These are phyloP conservation scores for Hypsopygia costalis DNA, from an alignment of 2,888 invertebrate species.

Conservation along the genomic window DNA sequence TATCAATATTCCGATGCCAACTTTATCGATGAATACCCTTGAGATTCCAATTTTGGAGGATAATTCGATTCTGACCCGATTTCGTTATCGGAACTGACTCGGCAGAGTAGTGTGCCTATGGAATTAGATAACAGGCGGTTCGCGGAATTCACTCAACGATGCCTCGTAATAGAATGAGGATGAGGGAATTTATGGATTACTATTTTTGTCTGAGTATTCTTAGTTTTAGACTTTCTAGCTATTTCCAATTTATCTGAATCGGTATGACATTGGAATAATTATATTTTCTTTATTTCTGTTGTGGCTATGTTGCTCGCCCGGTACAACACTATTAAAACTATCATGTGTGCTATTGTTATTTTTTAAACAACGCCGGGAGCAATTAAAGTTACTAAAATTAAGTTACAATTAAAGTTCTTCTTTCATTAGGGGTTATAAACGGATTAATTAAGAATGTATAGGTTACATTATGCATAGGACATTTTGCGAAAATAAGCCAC, in stretches of 20 bases:
- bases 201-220: conserved; percentile 27
- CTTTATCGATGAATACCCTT: background rate
- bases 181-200: conserved; percentile 22
- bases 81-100: conserved; percentile 27
- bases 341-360: too few relatives aligned
- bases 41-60: conserved; percentile 4
- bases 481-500: too few relatives aligned
- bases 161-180: conserved; percentile 27
- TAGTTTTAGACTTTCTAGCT: conserved; percentile 13
- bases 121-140: conserved; percentile 35
- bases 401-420: too few relatives aligned
- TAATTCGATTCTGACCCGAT: conserved; percentile 25
- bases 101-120: conserved; percentile 23
- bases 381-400: too few relatives aligned
- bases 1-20: too few relatives aligned
- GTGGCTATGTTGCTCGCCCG: background rate
- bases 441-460: too few relatives aligned
- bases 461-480: too few relatives aligned
- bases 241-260: conserved; percentile 13
- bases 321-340: too few relatives aligned
- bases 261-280: conserved; percentile 3
- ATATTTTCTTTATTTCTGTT: background rate
- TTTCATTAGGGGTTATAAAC: too few relatives aligned
- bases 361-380: too few relatives aligned
- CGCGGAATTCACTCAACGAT: conserved; percentile 30